phyloP scores from a whole-genome alignment of 2,797 vertebrate species.

The Limosa lapponica region DNA sequence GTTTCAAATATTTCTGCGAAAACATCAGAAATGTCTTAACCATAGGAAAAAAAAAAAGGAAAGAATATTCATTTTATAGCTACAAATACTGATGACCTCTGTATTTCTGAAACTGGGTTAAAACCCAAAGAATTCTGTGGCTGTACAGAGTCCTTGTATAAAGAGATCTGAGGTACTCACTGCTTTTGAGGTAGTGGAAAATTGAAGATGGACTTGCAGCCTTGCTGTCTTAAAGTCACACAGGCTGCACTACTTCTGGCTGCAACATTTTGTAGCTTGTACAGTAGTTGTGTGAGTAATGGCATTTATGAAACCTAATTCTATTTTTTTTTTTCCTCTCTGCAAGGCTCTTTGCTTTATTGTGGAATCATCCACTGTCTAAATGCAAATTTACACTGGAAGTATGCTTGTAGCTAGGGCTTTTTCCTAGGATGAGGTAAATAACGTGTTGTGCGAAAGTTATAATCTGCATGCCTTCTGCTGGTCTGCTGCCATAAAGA shows the following conservation, averaged over 20 bases:
- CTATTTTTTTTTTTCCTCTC: not conserved
- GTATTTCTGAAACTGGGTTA: not conserved
- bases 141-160: not conserved
- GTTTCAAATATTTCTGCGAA: not conserved
- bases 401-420: not conserved
- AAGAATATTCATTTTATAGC: not conserved
- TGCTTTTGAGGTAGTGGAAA: not conserved
- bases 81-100: not conserved
- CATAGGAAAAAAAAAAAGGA: not conserved
- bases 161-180: not conserved
- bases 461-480: not conserved
- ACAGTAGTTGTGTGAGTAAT: not conserved
- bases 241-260: not conserved
- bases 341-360: not conserved
- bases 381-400: not conserved
- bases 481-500: not conserved
- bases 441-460: not conserved
- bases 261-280: not conserved
- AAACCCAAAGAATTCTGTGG: not conserved
- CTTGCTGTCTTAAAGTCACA: not conserved
- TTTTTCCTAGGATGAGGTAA: not conserved
- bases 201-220: not conserved
- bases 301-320: not conserved
- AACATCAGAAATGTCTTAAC: not conserved
- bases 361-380: not conserved